phyloP scores from a whole-genome alignment of 2,888 invertebrate species.

The Eumacrocentrus americanus region DNA sequence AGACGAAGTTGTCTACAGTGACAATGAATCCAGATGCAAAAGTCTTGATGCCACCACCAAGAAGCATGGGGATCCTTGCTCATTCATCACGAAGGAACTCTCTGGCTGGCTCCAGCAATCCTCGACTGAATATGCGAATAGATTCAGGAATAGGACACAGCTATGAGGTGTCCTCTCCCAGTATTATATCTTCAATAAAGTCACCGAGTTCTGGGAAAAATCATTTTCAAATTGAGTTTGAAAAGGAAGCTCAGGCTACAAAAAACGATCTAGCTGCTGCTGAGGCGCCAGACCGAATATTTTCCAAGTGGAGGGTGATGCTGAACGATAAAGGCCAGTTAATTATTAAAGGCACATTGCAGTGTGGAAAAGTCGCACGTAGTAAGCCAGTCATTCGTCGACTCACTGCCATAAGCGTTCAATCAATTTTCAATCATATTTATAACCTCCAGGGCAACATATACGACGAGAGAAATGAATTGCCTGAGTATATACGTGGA shows the following conservation, averaged over 20 bases:
- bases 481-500: slow-evolving; percentile 51
- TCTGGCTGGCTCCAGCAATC: not conserved
- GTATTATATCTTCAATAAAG: slow-evolving; percentile 26
- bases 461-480: slow-evolving; percentile 45
- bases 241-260: slow-evolving; percentile 6
- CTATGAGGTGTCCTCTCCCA: slow-evolving; percentile 12
- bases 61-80: slow-evolving; percentile 13
- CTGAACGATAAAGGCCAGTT: slow-evolving; percentile 45
- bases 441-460: slow-evolving; percentile 50
- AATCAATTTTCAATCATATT: slow-evolving; percentile 46
- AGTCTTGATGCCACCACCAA: slow-evolving; percentile 48
- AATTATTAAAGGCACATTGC: slow-evolving; percentile 50
- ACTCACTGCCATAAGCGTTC: slow-evolving; percentile 40
- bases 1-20: slow-evolving; percentile 38
- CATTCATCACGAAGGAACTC: slow-evolving; percentile 19
- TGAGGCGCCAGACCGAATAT: slow-evolving; percentile 34
- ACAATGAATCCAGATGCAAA: slow-evolving; percentile 20
- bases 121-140: not conserved
- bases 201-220: not conserved
- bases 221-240: slow-evolving; percentile 10
- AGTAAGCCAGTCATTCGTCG: slow-evolving; percentile 51
- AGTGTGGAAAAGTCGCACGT: slow-evolving; percentile 45
- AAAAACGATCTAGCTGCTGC: not conserved
- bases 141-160: not conserved
- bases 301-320: slow-evolving; percentile 48